These are phyloP conservation scores for Meloidogyne chitwoodi DNA, from an alignment of 1,140 invertebrate species.

Conservation along the genomic window DNA sequence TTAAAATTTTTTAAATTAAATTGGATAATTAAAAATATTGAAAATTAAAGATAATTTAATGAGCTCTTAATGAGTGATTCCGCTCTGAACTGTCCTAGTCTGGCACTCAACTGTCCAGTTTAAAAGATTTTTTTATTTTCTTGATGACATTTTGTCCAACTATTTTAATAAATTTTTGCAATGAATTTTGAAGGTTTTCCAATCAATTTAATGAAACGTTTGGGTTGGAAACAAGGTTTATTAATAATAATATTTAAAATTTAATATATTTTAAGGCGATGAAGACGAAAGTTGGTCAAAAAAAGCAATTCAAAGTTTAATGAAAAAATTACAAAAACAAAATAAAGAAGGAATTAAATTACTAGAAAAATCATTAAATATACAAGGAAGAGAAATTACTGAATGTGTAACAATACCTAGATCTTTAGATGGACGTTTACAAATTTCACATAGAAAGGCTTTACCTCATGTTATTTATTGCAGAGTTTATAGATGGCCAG, in stretches of 20 bases:
- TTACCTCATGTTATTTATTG: slow-evolving; percentile 69
- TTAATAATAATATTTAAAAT: not conserved
- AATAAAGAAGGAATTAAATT: slow-evolving; percentile 81
- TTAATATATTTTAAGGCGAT: slow-evolving; percentile 56
- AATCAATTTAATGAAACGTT: slow-evolving; percentile 27
- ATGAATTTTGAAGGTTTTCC: slow-evolving; percentile 21
- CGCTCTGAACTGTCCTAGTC: no score
- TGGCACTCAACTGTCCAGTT: no score
- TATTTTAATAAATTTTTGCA: not conserved
- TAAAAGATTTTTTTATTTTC: no score
- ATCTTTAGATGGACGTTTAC: slow-evolving; percentile 84
- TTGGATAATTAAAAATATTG: no score
- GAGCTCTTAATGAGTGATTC: no score
- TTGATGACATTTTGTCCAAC: no score
- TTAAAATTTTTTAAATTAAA: no score
- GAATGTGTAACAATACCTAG: slow-evolving; percentile 97
- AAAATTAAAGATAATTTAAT: no score
- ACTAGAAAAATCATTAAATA: slow-evolving; percentile 79
- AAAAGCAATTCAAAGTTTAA: slow-evolving; percentile 95
- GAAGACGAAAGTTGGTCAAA: slow-evolving; percentile 78
- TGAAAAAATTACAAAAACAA: slow-evolving; percentile 76
- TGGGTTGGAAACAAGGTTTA: slow-evolving; percentile 48
- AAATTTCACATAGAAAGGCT: slow-evolving; percentile 57
- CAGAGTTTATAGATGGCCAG: slow-evolving; percentile 67
- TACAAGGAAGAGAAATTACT: slow-evolving; percentile 67